Evolutionary conservation across 2,797 vertebrate genomes (phyloP).

Genomic region (Anguilla pacifica): DNA sequence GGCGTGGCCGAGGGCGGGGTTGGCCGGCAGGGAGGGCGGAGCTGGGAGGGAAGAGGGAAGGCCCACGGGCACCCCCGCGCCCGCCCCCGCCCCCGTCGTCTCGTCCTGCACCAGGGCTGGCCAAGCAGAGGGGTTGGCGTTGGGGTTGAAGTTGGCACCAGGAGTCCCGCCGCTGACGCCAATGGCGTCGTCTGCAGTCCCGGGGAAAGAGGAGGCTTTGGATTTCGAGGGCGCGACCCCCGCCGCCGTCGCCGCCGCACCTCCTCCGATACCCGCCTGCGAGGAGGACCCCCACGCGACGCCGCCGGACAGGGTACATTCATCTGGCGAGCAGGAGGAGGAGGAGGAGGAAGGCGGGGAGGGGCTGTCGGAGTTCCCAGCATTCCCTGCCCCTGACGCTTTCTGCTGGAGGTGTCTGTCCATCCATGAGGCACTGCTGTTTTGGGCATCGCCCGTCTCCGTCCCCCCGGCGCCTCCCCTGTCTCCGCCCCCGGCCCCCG

Average conservation of each 20-base stretch:
- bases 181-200: slow-evolving; percentile 84
- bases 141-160: slow-evolving; percentile 99
- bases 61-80: slow-evolving; percentile 55
- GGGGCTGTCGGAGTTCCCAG: slow-evolving; percentile 57
- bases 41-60: slow-evolving; percentile 68
- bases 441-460: slow-evolving; percentile 84
- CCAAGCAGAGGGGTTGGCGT: slow-evolving; percentile 99
- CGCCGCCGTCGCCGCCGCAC: slow-evolving; percentile 64
- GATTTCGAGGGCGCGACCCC: slow-evolving; percentile 72
- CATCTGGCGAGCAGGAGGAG: slow-evolving; percentile 70
- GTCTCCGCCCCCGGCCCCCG: slow-evolving; percentile 76
- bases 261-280: slow-evolving; percentile 74
- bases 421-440: slow-evolving; percentile 85
- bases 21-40: slow-evolving; percentile 68
- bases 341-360: slow-evolving; percentile 72
- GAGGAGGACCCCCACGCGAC: slow-evolving; percentile 72
- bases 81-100: slow-evolving; percentile 51
- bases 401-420: slow-evolving; percentile 89
- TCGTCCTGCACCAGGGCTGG: slow-evolving; percentile 93
- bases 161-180: slow-evolving; percentile 78
- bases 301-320: slow-evolving; percentile 79
- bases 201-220: slow-evolving; percentile 77
- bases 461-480: slow-evolving; percentile 60
- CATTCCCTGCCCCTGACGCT: slow-evolving; percentile 75
- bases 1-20: slow-evolving; percentile 68